A percentile compares a stretch with the other conserved stretches of the same genome.
These are phyloP conservation scores for Meleagris gallopavo DNA, from an alignment of 2,113 vertebrate genomes.

Conservation along the genomic window DNA sequence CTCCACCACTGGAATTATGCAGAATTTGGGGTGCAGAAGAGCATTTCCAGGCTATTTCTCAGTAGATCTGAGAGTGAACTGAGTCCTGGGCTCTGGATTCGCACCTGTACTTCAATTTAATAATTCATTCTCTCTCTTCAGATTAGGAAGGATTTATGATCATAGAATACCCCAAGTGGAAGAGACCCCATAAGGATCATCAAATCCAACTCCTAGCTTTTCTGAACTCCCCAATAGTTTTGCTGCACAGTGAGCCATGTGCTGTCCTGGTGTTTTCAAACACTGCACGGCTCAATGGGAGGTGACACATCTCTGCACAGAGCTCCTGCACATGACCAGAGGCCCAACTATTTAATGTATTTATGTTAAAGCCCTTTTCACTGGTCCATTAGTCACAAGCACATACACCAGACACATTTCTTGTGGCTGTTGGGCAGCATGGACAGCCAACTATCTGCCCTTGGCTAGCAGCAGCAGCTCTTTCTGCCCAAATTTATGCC, in stretches of 20 bases:
- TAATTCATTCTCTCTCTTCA: background rate
- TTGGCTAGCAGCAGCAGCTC: background rate
- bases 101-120: background rate
- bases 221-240: background rate
- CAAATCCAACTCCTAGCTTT: background rate
- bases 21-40: background rate
- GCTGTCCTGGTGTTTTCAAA: background rate
- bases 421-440: background rate
- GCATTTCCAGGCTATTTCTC: background rate
- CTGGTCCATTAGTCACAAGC: background rate
- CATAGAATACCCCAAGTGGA: too few species aligned
- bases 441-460: background rate
- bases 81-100: background rate
- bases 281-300: background rate
- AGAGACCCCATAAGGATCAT: too few species aligned
- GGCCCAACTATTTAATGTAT: background rate
- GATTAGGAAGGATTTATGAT: background rate
- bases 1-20: background rate
- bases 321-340: background rate
- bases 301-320: background rate
- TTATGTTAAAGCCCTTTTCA: background rate
- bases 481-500: constrained; percentile 19
- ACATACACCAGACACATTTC: background rate
- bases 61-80: background rate
- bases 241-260: fast-evolving